Percentiles rank a stretch among this genome's conserved stretches.
Evolutionary conservation across 2,113 vertebrate genomes (phyloP).

Genomic region (Leptobrachium ailaonicum): DNA sequence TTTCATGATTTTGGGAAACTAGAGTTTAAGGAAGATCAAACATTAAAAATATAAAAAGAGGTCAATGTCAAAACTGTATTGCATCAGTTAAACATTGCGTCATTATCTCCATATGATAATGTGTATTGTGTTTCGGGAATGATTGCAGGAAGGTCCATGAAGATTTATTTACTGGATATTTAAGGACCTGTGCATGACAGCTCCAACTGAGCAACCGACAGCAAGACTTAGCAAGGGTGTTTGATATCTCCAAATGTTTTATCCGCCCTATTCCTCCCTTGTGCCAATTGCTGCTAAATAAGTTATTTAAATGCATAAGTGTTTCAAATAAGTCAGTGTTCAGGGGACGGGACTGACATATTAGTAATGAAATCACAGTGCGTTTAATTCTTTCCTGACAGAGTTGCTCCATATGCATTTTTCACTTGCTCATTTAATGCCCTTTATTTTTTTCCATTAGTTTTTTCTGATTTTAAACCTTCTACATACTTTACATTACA

Average conservation of each 20-base stretch:
- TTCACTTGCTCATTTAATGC: conserved; percentile 1
- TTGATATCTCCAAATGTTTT: conserved; percentile 14
- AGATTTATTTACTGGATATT: neutral
- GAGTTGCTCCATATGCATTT: conserved; percentile 36
- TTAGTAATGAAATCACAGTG: conserved; percentile 60
- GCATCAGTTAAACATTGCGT: no score
- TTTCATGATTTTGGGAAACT: no score
- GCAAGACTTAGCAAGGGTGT: neutral
- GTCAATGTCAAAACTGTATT: no score
- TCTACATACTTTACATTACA: conserved; percentile 55
- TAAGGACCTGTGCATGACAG: neutral
- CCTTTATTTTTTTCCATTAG: neutral
- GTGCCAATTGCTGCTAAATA: conserved; percentile 57
- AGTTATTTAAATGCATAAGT: conserved; percentile 70
- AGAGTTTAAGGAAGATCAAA: no score
- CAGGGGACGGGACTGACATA: conserved; percentile 59
- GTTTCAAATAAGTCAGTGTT: conserved; percentile 63
- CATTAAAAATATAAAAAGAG: no score
- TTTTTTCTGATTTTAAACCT: conserved; percentile 58
- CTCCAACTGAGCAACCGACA: neutral
- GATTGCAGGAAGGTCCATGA: neutral
- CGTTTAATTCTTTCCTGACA: conserved; percentile 60
- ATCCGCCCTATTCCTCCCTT: conserved; percentile 4
- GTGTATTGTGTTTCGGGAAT: neutral
- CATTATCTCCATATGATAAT: no score